A percentile compares a stretch with the other conserved stretches of the same genome.
Conservation (phyloP, 2,113 vertebrate species). For the Syngnathoides biaculeatus region DNA sequence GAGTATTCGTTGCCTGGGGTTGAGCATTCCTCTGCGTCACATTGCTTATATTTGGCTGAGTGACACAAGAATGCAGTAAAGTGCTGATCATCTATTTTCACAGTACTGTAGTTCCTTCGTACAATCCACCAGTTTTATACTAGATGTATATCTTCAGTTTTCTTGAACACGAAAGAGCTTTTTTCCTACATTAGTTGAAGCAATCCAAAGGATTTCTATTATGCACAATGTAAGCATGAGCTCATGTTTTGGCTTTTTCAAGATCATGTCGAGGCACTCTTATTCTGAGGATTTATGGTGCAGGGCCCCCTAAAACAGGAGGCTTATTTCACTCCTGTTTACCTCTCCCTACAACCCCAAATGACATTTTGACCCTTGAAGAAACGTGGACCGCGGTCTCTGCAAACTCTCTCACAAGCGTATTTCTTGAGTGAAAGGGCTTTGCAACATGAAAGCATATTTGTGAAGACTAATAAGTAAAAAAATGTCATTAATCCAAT, state of each 20-base stretch:
- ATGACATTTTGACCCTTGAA: slow-evolving; percentile 65
- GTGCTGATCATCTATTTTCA: neutral
- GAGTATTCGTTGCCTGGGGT: slow-evolving; percentile 34
- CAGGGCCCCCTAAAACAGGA: slow-evolving; percentile 48
- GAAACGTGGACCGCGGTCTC: slow-evolving; percentile 44
- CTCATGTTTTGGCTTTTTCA: slow-evolving; percentile 30
- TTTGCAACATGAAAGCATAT: slow-evolving; percentile 69
- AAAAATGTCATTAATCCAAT: slow-evolving; percentile 51
- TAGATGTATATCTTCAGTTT: neutral
- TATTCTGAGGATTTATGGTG: slow-evolving; percentile 49
- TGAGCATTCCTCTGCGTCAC: slow-evolving; percentile 41
- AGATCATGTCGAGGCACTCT: slow-evolving; percentile 43
- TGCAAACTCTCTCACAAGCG: slow-evolving; percentile 48
- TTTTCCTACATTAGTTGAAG: too few relatives aligned
- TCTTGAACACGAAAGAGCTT: neutral
- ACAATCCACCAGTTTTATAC: neutral
- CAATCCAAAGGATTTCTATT: slow-evolving; percentile 30
- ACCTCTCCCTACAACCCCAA: slow-evolving; percentile 48
- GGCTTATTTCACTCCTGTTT: slow-evolving; percentile 56
- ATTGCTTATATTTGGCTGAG: neutral
- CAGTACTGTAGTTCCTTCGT: neutral
- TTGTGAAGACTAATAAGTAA: slow-evolving; percentile 56
- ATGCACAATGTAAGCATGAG: slow-evolving; percentile 26
- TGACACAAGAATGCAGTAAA: slow-evolving; percentile 8
- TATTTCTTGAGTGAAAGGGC: slow-evolving; percentile 58